Evolutionary conservation across 2,888 invertebrate species (phyloP).

Genomic region (Lucinisca nassula): DNA sequence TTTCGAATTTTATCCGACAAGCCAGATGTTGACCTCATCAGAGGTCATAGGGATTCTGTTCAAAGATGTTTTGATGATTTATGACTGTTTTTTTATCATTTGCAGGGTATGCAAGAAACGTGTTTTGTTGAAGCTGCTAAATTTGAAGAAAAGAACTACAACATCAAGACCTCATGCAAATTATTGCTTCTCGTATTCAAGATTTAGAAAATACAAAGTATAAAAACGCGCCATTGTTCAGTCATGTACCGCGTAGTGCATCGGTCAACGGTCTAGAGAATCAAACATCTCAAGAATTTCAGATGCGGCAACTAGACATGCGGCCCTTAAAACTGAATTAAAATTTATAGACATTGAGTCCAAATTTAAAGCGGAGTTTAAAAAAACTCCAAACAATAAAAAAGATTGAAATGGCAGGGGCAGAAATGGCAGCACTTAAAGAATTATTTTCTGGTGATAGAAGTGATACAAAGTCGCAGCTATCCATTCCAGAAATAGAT

Average conservation of each 20-base stretch:
- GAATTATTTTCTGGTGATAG: too few species aligned
- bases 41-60: too few species aligned
- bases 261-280: not conserved
- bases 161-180: conserved; percentile 10
- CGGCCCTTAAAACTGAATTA: not conserved
- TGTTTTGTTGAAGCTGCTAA: not conserved
- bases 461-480: not conserved
- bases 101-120: not conserved
- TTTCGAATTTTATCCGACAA: not conserved
- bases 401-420: too few species aligned
- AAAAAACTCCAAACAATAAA: conserved; percentile 15
- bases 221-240: not conserved
- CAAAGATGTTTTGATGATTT: too few species aligned
- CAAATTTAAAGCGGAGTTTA: conserved; percentile 10
- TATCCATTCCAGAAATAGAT: too few species aligned
- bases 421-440: too few species aligned
- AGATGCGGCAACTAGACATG: conserved; percentile 5
- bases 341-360: conserved; percentile 28
- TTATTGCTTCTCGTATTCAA: not conserved
- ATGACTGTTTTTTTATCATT: not conserved
- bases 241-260: not conserved
- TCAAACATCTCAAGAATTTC: conserved; percentile 1
- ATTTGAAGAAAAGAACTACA: not conserved
- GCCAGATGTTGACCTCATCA: too few species aligned
- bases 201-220: not conserved